Evolutionary conservation across 2,888 invertebrate species (phyloP), one percentile per base, ranked within the genome.

Genomic region (Lepidocyrtoides sp.): DNA sequence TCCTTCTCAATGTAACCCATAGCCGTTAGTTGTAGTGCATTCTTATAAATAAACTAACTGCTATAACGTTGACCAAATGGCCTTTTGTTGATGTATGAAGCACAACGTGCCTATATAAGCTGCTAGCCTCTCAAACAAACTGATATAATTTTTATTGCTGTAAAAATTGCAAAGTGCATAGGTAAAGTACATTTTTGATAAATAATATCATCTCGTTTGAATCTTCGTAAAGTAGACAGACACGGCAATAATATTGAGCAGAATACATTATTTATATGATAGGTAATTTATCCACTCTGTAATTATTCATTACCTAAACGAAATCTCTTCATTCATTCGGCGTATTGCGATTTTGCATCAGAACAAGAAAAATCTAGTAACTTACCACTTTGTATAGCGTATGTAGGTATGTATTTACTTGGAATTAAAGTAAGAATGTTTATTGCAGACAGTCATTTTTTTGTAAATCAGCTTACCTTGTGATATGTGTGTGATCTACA

Each of bases 141-240:
- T 72, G 72, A 44, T 54, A 77, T 77, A 54, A 17, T 60, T 82
- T 82, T 82, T 60, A 82, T 82, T 82, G 44, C 81, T 48, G 5
- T 36, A 79, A 29, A 69, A 69, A 32, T 79, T 29, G 23, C 36
- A 57, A 57, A 41, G 44, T 63, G 36, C 57, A 41, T 36, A 79
- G 57, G 54, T 32, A 17, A 29, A 57, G n/a, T n/a, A n/a, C 41
- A 12, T 36, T 79, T 82, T 82, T 82, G 81, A 60, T 60, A 41
- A 41, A 82, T 60, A 41, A 44, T 36, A 66, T 72, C 44, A 82
- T 82, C 81, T 57, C 51, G 20, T 41, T 82, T 60, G 60, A 82
- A 82, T 82, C 81, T 63, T 60, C 77, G 29, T n/a, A 60, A n/a
- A n/a, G n/a, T 29, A 63, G 60, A 17, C 60, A 63, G 60, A 29